phyloP scores from a whole-genome alignment of 2,888 invertebrate genomes.

The Leptothorax acervorum region DNA sequence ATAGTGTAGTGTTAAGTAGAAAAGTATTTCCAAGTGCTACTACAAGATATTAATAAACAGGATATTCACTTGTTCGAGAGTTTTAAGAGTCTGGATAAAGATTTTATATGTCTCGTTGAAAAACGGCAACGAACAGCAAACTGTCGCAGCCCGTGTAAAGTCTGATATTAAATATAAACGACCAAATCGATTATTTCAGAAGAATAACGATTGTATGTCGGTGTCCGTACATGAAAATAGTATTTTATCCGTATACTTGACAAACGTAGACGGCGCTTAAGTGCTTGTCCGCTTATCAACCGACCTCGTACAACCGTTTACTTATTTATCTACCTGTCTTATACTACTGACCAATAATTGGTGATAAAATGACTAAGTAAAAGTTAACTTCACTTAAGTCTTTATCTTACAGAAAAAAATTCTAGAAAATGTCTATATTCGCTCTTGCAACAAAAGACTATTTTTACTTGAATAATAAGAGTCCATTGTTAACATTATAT shows the following conservation, averaged over 20 bases:
- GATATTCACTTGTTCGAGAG: background rate
- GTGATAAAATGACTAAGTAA: background rate
- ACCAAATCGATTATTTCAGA: slow-evolving; percentile 6
- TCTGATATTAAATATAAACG: slow-evolving; percentile 38
- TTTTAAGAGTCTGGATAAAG: background rate
- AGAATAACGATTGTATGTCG: slow-evolving; percentile 16
- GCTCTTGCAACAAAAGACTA: background rate
- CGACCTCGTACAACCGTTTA: slow-evolving; percentile 32
- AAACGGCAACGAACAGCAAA: background rate
- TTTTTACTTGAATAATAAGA: background rate
- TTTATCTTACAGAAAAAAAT: background rate
- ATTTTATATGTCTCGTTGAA: background rate
- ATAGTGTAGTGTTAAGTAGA: background rate
- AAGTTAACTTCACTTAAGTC: slow-evolving; percentile 3
- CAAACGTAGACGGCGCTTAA: slow-evolving; percentile 45
- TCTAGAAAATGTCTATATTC: background rate
- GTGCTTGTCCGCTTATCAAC: slow-evolving; percentile 45
- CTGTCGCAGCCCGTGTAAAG: slow-evolving; percentile 16
- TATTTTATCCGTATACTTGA: slow-evolving; percentile 46
- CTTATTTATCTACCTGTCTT: slow-evolving; percentile 40
- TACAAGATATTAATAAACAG: background rate
- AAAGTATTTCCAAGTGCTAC: background rate
- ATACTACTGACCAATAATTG: slow-evolving; percentile 43
- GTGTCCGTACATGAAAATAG: slow-evolving; percentile 40
- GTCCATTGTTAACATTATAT: background rate